phyloP scores from a whole-genome alignment of 2,113 vertebrate genomes.

The Brachirus orientalis region DNA sequence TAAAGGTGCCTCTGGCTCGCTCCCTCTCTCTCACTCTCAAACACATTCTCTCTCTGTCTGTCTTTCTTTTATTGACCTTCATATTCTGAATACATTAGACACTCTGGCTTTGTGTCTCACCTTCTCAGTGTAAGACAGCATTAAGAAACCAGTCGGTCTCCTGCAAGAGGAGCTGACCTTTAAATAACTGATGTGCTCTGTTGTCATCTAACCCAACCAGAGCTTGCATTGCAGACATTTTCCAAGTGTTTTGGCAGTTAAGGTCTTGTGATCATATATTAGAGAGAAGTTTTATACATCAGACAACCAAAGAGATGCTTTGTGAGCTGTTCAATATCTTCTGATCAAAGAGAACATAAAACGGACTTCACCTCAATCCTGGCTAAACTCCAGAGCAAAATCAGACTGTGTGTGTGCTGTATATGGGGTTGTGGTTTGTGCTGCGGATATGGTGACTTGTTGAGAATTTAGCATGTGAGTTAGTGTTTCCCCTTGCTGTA shows the following conservation, averaged over 20 bases:
- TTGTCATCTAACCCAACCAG: background rate
- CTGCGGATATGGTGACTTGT: constrained; percentile 27
- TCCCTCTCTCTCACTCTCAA: background rate
- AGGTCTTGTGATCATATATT: background rate
- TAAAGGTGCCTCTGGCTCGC: background rate
- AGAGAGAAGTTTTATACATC: too few species aligned
- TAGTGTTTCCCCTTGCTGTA: constrained; percentile 29
- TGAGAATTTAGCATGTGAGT: constrained; percentile 27
- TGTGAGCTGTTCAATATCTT: background rate
- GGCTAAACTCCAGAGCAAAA: background rate
- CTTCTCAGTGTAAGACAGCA: constrained; percentile 14
- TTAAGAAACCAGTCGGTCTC: constrained; percentile 24
- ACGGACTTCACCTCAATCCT: background rate
- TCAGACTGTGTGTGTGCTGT: too few species aligned
- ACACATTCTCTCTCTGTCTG: background rate
- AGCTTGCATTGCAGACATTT: background rate
- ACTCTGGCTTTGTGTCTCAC: constrained; percentile 24
- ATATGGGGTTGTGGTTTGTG: background rate
- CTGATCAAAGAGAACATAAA: constrained; percentile 1
- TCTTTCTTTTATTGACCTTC: constrained; percentile 29
- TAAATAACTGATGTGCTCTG: constrained; percentile 28
- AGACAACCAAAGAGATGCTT: background rate
- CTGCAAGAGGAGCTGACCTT: constrained; percentile 49
- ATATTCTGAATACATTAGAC: constrained; percentile 25
- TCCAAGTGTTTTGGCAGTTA: background rate